These are phyloP conservation scores for Charadrius vociferus DNA, from an alignment of 2,113 vertebrate species.

Conservation along the genomic window DNA sequence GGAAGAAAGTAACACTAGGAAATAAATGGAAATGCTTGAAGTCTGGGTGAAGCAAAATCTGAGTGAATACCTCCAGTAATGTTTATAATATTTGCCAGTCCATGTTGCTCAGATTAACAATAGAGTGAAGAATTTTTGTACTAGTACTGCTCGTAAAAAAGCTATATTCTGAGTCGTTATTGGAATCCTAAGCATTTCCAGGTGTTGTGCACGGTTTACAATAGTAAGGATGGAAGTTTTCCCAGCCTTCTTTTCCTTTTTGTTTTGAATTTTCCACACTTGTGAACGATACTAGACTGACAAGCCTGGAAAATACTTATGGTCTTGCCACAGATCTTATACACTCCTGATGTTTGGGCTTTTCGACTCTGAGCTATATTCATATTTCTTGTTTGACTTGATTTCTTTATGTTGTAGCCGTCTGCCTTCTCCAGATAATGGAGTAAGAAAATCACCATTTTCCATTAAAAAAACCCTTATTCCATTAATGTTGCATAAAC, in stretches of 20 bases:
- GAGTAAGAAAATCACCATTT: not conserved
- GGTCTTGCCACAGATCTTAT: not conserved
- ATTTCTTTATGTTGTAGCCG: not conserved
- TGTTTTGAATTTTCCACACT: not conserved
- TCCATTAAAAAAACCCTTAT: not conserved
- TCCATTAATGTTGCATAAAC: not conserved
- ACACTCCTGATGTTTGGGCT: not conserved
- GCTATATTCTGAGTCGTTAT: not conserved
- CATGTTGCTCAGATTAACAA: not conserved
- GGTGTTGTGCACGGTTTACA: conserved; percentile 1
- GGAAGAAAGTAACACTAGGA: not conserved
- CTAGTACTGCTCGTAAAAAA: not conserved
- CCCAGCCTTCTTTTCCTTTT: not conserved
- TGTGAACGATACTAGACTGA: not conserved
- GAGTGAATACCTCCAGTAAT: not conserved
- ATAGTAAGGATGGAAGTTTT: not conserved
- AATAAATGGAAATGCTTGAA: not conserved
- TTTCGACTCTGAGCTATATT: not conserved
- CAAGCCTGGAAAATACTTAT: not conserved
- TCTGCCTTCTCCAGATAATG: not conserved
- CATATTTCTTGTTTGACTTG: not conserved
- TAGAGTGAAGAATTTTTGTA: not conserved
- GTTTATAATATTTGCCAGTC: not conserved
- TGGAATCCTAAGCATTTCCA: conserved; percentile 43
- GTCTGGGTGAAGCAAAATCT: not conserved